Evolutionary conservation across 2,113 vertebrate species (phyloP).

Genomic region (Hemichromis elongatus): DNA sequence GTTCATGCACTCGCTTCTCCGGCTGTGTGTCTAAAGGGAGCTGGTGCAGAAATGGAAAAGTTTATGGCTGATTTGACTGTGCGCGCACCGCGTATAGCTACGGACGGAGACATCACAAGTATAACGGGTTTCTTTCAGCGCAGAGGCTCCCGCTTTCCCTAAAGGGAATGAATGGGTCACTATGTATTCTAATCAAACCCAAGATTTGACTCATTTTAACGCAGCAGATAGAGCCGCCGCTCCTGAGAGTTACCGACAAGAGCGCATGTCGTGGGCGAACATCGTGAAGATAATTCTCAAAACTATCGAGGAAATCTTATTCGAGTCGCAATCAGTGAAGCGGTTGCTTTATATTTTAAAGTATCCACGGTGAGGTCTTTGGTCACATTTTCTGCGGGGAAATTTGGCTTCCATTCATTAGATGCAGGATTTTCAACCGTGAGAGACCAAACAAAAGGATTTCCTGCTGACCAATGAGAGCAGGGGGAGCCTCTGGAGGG

Average conservation of each 20-base stretch:
- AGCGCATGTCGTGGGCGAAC: not conserved
- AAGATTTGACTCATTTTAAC: slow-evolving; percentile 17
- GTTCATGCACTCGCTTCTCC: slow-evolving; percentile 13
- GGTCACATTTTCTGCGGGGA: not conserved
- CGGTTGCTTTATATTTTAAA: not conserved
- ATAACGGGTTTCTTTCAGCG: slow-evolving; percentile 67
- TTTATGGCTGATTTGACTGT: slow-evolving; percentile 25
- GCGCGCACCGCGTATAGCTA: not conserved
- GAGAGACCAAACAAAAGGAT: slow-evolving; percentile 55
- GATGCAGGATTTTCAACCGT: slow-evolving; percentile 1
- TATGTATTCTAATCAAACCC: slow-evolving; percentile 51
- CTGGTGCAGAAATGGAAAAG: slow-evolving; percentile 40
- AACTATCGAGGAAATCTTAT: not conserved
- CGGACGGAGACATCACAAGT: slow-evolving; percentile 41
- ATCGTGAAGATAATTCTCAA: not conserved
- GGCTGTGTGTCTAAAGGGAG: not conserved
- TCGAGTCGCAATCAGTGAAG: not conserved
- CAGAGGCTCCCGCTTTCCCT: slow-evolving; percentile 30
- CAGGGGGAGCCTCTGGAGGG: slow-evolving; percentile 12
- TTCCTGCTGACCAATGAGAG: slow-evolving; percentile 48
- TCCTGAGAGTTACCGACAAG: not conserved
- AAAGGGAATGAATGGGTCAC: slow-evolving; percentile 55
- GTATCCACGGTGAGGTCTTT: not conserved
- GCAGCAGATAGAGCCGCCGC: not conserved
- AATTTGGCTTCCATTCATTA: not conserved